phyloP scores from a whole-genome alignment of 2,888 invertebrate species.

The Malthinus flaveolus region DNA sequence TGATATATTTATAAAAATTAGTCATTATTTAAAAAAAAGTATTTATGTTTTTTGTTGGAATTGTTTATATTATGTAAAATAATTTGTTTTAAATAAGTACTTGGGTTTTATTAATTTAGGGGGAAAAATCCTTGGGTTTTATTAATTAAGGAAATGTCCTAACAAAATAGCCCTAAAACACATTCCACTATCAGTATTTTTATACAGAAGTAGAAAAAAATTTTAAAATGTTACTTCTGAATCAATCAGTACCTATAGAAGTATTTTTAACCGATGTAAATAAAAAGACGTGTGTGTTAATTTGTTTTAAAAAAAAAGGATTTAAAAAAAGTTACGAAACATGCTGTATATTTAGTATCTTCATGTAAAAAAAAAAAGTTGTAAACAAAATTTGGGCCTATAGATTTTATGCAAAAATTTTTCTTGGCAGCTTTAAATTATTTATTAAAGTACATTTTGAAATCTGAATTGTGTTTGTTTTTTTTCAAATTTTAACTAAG shows the following conservation, averaged over 20 bases:
- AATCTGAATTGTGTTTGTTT: neutral
- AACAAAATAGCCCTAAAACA: conserved; percentile 31
- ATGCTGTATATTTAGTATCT: conserved; percentile 14
- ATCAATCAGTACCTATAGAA: conserved; percentile 4
- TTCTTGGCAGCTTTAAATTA: conserved; percentile 26
- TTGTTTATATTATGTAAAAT: conserved; percentile 9
- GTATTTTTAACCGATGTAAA: conserved; percentile 5
- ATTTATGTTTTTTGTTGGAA: conserved; percentile 21
- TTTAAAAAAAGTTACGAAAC: conserved; percentile 5
- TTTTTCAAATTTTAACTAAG: conserved; percentile 1
- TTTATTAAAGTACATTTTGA: conserved; percentile 25
- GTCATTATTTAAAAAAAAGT: conserved; percentile 10
- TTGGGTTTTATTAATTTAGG: neutral
- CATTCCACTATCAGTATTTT: conserved; percentile 51
- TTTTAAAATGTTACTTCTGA: conserved; percentile 5
- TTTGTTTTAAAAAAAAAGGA: conserved; percentile 2
- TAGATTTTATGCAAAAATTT: conserved; percentile 14
- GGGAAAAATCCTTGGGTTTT: neutral
- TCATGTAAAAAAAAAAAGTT: conserved; percentile 7
- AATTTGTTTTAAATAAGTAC: conserved; percentile 11
- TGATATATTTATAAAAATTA: conserved; percentile 41
- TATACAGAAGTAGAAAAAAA: conserved; percentile 44
- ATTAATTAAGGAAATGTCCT: conserved; percentile 1
- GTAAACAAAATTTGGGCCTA: conserved; percentile 16
- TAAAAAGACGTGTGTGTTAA: neutral